Evolutionary conservation across 2,888 invertebrate genomes (phyloP), one percentile per base, ranked within the genome.

Genomic region (Patella ulyssiponensis): DNA sequence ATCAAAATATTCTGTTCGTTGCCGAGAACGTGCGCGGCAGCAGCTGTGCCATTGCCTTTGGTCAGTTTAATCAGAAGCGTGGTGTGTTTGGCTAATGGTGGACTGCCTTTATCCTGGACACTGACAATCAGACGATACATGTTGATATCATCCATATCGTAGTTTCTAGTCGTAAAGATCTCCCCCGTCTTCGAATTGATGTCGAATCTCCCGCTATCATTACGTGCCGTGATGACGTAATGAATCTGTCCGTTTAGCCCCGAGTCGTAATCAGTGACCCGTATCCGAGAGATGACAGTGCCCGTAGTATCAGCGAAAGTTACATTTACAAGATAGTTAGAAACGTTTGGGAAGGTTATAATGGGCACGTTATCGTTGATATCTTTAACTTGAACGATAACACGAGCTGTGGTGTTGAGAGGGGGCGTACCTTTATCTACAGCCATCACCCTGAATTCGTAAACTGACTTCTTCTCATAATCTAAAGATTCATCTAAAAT

Each of bases 351-450:
- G 69, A 82, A 80, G 9, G 81, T 74, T 77, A 90, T 87, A 9
- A 83, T 74, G 0, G 90, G 90, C 3, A 82, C 52, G 71, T 87
- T 85, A 75, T 88, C 88, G 75, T 88, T 87, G n/a, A 85, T 82
- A 78, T 87, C 88, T 51, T 76, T 64, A 12, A 87, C 79, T 9
- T 81, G 77, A 33, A 87, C 76, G 15, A 77, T 74, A 15, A 88
- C 82, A 11, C 78, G 74, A 1, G 85, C 81, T 14, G 82, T 81
- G 69, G 81, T 79, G 73, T 83, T 82, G 71, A 83, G 78, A 7
- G 85, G 75, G 0, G 88, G 88, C 11, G 79, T 79, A 0, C 90
- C 90, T 54, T 85, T 84, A 80, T 90, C 90, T 7, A 80, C 84
- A 17, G 88, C 90, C 9, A 85, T 79, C 7, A 90, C 85, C 9